phyloP scores from a whole-genome alignment of 2,113 vertebrate species.

The Tonatia bakeri region DNA sequence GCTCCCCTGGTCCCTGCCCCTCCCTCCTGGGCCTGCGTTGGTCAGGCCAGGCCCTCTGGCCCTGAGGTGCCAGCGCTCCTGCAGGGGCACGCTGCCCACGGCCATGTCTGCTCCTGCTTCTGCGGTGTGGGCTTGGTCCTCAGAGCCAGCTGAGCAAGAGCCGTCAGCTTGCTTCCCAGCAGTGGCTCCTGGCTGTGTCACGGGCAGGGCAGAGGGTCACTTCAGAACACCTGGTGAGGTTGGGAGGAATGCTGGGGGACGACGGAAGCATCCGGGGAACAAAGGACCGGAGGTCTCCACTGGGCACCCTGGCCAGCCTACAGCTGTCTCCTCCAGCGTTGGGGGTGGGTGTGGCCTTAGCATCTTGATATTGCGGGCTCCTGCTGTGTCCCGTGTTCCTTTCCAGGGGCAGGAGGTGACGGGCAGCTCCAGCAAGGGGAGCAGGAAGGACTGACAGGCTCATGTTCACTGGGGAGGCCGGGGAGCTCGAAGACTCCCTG shows the following conservation, averaged over 20 bases:
- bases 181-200: accelerated
- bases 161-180: accelerated
- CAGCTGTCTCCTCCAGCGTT: accelerated
- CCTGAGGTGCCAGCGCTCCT: accelerated
- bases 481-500: neutral
- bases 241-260: too few relatives aligned
- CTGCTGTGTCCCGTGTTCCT: neutral
- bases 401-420: neutral
- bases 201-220: accelerated
- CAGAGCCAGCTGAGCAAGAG: accelerated
- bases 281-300: accelerated
- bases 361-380: accelerated
- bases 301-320: accelerated
- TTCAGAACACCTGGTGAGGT: neutral
- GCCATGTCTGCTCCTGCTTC: accelerated
- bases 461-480: accelerated
- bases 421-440: neutral
- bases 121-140: accelerated
- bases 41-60: neutral
- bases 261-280: accelerated
- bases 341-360: neutral
- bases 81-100: accelerated
- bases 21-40: accelerated
- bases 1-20: accelerated
- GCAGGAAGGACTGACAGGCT: too few relatives aligned